Base-by-base conservation (phyloP, 1,140 invertebrate species). In the Calycopis cecrops region DNA sequence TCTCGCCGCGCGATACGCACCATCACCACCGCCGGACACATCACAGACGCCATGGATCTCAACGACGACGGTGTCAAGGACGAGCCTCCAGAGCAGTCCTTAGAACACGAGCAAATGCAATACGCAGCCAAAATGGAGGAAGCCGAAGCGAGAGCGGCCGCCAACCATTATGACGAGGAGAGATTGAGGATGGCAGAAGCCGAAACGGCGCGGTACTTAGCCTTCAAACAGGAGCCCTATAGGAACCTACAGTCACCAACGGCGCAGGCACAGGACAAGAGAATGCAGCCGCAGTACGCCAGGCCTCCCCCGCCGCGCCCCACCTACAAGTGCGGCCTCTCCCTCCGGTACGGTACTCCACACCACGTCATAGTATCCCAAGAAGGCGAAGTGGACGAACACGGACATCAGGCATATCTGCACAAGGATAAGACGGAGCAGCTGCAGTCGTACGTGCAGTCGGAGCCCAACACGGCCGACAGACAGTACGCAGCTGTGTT, bases 11-110 rank as follows among this genome's bases (percentile, higher is more conserved):
- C 88, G 34, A 83, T 91, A 12, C 79, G 90, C n/a, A 91, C 90
- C 3, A 92, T 91, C 50, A 91, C 90, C 4, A 88, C 90, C 3
- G 84, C 90, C 8, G 90, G 90, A 1, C 90, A 91, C 59, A 91
- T 91, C 44, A 91, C 90, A 1, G 77, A 79, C 47, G 68, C 73
- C 0, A 59, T 86, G 2, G 89, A 90, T 9, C 42, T 67, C 9
- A 57, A 67, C 57, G 80, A 84, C 48, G 80, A 85, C 7, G 69
- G 70, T 21, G 82, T 82, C 9, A 86, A 86, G 42, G 79, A 81
- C 52, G 83, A 86, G 55, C 83, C 80, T 4, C 69, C 73, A 0
- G 82, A 85, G 44, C 60, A 59, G 14, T 28, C 63, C 12, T 53
- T 73, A 2, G 74, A 78, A 9, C 68, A 75, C 55, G 75, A 79